Evolutionary conservation across 2,888 invertebrate genomes (phyloP).

Genomic region (Strigamia crassipes): DNA sequence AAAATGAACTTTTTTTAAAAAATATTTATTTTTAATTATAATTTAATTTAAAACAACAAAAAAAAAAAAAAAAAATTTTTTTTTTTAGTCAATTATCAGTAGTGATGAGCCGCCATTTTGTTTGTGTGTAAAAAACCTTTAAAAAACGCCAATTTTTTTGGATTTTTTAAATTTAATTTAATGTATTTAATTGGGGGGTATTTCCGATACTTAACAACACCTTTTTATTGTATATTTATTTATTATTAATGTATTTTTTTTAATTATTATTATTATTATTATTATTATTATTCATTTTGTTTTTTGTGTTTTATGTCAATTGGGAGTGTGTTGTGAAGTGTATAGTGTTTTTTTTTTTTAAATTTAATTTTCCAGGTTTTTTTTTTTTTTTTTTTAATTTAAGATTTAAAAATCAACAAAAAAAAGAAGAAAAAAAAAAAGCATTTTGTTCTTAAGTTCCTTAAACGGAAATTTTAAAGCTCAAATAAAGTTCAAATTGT

Average conservation of each 20-base stretch:
- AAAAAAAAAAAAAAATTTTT: background rate
- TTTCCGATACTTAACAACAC: background rate
- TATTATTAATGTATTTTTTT: background rate
- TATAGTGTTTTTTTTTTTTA: background rate
- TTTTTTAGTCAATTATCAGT: too few relatives aligned
- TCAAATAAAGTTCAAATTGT: slow-evolving; percentile 13
- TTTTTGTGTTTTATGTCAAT: background rate
- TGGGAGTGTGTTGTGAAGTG: slow-evolving; percentile 7
- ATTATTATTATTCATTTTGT: background rate
- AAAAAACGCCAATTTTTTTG: background rate
- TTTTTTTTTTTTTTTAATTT: background rate
- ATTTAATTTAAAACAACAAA: background rate
- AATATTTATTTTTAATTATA: background rate
- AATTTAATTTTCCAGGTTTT: background rate
- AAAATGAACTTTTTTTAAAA: background rate
- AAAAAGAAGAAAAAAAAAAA: too few relatives aligned
- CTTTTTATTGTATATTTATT: slow-evolving; percentile 12
- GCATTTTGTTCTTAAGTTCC: slow-evolving; percentile 23
- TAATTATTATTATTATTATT: background rate
- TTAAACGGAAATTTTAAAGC: slow-evolving; percentile 14
- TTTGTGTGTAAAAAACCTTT: background rate
- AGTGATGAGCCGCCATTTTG: background rate
- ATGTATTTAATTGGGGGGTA: background rate
- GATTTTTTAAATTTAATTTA: background rate
- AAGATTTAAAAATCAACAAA: background rate